A percentile compares a stretch with the other conserved stretches of the same genome.
phyloP scores from a whole-genome alignment of 2,797 vertebrate species.

The Botia almorhae region DNA sequence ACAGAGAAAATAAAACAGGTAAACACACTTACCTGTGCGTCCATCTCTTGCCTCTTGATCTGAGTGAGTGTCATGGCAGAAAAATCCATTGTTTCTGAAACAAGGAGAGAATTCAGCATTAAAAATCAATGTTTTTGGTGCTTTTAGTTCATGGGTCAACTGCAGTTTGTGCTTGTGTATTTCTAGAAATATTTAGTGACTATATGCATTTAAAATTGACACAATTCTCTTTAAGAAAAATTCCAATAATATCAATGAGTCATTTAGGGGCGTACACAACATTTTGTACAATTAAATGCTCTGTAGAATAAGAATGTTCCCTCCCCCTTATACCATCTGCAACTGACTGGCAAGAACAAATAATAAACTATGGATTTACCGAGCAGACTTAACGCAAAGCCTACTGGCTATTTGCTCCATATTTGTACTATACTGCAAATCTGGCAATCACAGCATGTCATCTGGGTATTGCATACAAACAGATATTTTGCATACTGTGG shows the following conservation, averaged over 20 bases:
- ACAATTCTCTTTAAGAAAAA: too few species aligned
- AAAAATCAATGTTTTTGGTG: not conserved
- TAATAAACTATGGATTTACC: not conserved
- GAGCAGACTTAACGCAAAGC: not conserved
- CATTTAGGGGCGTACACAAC: too few species aligned
- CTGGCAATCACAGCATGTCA: not conserved
- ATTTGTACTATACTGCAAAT: not conserved
- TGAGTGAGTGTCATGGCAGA: slow-evolving; percentile 95
- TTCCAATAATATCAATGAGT: too few species aligned
- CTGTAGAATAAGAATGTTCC: not conserved
- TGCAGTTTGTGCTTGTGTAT: too few species aligned
- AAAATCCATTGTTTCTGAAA: slow-evolving; percentile 94
- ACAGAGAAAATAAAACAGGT: slow-evolving; percentile 9
- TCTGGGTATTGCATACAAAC: not conserved
- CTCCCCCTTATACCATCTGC: not conserved
- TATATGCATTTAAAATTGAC: too few species aligned
- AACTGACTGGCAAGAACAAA: not conserved
- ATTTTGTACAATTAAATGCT: not conserved
- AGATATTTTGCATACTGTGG: not conserved
- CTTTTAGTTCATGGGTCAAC: too few species aligned
- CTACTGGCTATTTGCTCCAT: not conserved
- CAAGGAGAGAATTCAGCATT: not conserved
- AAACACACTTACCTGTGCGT: slow-evolving; percentile 80
- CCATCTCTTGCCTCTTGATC: slow-evolving; percentile 98
- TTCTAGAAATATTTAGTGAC: too few species aligned